These are phyloP conservation scores for Ophiodon elongatus DNA, from an alignment of 2,113 vertebrate species.

Conservation along the genomic window DNA sequence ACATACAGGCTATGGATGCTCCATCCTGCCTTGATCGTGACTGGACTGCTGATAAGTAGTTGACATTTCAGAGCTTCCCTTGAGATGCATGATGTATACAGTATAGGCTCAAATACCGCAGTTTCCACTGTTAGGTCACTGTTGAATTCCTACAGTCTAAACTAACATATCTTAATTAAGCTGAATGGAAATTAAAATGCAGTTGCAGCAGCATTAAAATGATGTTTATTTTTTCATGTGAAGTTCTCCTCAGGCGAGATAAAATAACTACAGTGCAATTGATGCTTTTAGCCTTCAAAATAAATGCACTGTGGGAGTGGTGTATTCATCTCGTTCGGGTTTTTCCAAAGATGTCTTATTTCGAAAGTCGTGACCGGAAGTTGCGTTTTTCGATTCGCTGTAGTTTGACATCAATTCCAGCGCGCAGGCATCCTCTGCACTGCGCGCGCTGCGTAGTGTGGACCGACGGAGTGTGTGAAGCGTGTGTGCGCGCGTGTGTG, in stretches of 20 bases:
- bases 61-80: constrained; percentile 59
- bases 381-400: not conserved
- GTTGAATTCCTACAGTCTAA: not conserved
- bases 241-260: not conserved
- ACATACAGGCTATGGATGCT: constrained; percentile 1
- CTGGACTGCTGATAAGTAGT: constrained; percentile 61
- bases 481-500: constrained; percentile 23
- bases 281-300: constrained; percentile 35
- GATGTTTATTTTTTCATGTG: not conserved
- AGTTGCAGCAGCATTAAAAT: not conserved
- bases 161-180: not conserved
- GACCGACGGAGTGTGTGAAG: not conserved
- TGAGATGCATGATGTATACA: constrained; percentile 37
- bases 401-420: not conserved
- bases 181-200: not conserved
- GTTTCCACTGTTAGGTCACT: not conserved
- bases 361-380: constrained; percentile 35
- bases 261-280: not conserved
- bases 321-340: accelerated
- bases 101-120: constrained; percentile 6
- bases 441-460: constrained; percentile 29
- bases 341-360: constrained; percentile 28
- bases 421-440: constrained; percentile 42
- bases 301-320: not conserved
- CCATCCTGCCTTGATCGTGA: constrained; percentile 62